These are phyloP conservation scores for Sander lucioperca DNA, from an alignment of 2,113 vertebrate genomes.

Conservation along the genomic window DNA sequence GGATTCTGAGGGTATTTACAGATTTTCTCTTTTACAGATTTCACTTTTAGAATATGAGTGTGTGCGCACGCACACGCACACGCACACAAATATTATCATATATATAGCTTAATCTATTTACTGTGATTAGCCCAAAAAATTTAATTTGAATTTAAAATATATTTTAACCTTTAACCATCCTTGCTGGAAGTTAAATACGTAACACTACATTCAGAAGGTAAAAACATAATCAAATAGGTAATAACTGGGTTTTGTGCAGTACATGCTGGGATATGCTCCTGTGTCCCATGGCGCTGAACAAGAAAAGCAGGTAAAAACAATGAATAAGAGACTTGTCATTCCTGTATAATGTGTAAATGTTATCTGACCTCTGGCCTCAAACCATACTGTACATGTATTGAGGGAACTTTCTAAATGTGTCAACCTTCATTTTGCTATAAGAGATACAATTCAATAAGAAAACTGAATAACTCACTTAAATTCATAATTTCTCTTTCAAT, in stretches of 20 bases:
- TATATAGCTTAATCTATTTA: conserved; percentile 71
- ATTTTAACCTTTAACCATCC: conserved; percentile 38
- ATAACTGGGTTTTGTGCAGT: conserved; percentile 5
- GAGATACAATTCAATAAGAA: not conserved
- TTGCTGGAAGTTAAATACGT: conserved; percentile 18
- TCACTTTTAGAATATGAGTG: conserved; percentile 71
- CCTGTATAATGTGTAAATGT: not conserved
- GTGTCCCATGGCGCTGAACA: not conserved
- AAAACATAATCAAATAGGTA: not conserved
- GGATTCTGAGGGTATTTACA: conserved; percentile 81
- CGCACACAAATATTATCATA: conserved; percentile 50
- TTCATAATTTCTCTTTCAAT: not conserved
- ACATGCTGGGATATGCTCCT: conserved; percentile 6
- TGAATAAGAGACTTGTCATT: not conserved
- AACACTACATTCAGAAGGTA: not conserved
- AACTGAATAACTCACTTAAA: not conserved
- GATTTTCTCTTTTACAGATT: conserved; percentile 56
- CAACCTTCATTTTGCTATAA: not conserved
- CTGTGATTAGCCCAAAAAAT: conserved; percentile 45
- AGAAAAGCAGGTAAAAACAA: not conserved
- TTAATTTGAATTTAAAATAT: conserved; percentile 37
- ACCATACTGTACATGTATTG: too few species aligned
- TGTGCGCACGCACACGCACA: conserved; percentile 30
- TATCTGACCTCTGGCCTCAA: not conserved
- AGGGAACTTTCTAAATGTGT: too few species aligned